Base-by-base conservation (phyloP, 2,888 invertebrate species). In the Agrotis ipsilon region DNA sequence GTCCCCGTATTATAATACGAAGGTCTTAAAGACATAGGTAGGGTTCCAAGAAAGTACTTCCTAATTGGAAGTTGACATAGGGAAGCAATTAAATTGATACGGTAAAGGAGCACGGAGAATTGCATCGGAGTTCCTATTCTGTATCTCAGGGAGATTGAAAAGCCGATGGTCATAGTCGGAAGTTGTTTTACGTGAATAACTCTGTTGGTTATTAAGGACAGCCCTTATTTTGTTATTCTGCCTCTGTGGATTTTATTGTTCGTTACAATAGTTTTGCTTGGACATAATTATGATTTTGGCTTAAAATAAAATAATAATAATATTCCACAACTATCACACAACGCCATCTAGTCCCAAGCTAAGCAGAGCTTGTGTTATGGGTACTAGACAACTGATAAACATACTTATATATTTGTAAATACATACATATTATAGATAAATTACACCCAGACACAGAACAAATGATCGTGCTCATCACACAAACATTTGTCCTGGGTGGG, bases 41-140 rank as follows among this genome's bases (percentile, higher is more conserved):
- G 19, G 11, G 4, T 49, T 21, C 7, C 74, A n/a, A 27, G 18
- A 18, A 49, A 27, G 18, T 18, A 4, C 39, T 49, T 60, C 43
- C 13, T 39, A 27, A 24, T 24, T 69, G 27, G 18, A 43, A 49
- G 43, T 51, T 43, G 19, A 21, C 48, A 13, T 21, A n/a, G 18
- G 13, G 7, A 43, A 13, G 19, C 27, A 73, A 69, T 73, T 49
- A 72, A 73, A 61, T 43, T 49, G 27, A 14, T 27, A 43, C 27
- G 48, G 19, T 73, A 27, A 5, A 14, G 4, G 57, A 43, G 27
- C 48, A 73, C 2, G 14, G 39, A n/a, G 0, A 16, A 32, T 18
- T 14, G 46, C 11, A 21, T 46, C 6, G 19, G 0, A 6, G 19
- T 18, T 14, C 13, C 45, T 18, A 65, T 45, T 46, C 19, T 32